phyloP scores from a whole-genome alignment of 2,888 invertebrate genomes.

The Eupithecia subumbrata region DNA sequence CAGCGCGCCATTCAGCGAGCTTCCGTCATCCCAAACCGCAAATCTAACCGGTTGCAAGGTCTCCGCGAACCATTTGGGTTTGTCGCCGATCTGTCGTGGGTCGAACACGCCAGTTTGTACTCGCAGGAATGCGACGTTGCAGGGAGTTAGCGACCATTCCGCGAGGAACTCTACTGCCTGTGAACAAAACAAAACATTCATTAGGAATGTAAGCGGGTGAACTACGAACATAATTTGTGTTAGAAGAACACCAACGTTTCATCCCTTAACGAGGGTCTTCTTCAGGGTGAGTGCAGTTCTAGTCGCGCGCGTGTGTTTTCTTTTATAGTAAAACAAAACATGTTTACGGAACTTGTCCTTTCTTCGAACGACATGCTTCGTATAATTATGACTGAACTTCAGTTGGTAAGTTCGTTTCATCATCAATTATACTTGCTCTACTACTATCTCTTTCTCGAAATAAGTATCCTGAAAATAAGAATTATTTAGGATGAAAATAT shows the following conservation, averaged over 20 bases:
- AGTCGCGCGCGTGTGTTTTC: too few relatives aligned
- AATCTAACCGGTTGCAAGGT: conserved; percentile 95
- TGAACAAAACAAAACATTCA: background rate
- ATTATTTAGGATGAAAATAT: background rate
- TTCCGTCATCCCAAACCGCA: conserved; percentile 95
- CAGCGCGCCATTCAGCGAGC: conserved; percentile 90
- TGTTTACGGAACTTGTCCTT: background rate
- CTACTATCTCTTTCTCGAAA: too few relatives aligned
- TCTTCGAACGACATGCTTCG: too few relatives aligned
- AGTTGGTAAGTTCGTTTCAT: too few relatives aligned
- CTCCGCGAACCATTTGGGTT: conserved; percentile 98
- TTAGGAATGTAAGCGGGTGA: too few relatives aligned
- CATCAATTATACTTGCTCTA: too few relatives aligned
- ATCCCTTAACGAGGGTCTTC: too few relatives aligned
- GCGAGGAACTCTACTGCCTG: conserved; percentile 99
- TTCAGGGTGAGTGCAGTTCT: too few relatives aligned
- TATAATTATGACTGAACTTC: too few relatives aligned
- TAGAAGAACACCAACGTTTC: too few relatives aligned
- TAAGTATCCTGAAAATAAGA: too few relatives aligned
- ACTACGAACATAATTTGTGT: too few relatives aligned
- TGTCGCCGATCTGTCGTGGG: conserved; percentile 98
- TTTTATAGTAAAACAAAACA: background rate
- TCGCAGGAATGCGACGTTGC: conserved; percentile 98
- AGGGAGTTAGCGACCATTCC: conserved; percentile 98
- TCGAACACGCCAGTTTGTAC: conserved; percentile 98